Evolutionary conservation across 2,113 vertebrate species (phyloP).

Genomic region (Atrichornis clamosus): DNA sequence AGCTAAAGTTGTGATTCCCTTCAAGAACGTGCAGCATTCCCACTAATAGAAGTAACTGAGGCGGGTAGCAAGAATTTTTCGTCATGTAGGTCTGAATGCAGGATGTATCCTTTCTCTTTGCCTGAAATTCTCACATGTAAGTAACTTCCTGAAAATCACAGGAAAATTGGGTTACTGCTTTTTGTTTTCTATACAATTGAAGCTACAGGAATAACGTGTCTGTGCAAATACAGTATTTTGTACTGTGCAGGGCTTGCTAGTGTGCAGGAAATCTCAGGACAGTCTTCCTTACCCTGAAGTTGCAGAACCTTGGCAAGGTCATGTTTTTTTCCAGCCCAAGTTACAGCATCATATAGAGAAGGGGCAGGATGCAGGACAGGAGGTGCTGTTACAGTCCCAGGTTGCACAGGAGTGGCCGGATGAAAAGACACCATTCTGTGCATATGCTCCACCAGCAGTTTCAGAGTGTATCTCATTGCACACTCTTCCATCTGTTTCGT

Average conservation of each 20-base stretch:
- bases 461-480: neutral
- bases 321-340: neutral
- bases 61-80: neutral
- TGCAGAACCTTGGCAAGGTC: neutral
- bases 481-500: neutral
- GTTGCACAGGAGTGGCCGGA: neutral
- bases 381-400: neutral
- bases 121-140: neutral
- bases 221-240: neutral
- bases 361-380: neutral
- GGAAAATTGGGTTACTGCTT: neutral
- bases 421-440: neutral
- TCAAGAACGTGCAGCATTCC: neutral
- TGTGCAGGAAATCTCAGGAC: neutral
- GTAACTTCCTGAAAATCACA: neutral
- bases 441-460: neutral
- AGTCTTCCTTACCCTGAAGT: neutral
- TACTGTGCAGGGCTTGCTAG: neutral
- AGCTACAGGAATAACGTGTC: neutral
- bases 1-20: neutral
- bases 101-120: neutral
- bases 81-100: neutral
- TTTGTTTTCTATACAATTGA: neutral
- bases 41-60: neutral
- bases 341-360: neutral